Base-by-base conservation (phyloP, 2,888 invertebrate genomes). In the Sphaerophoria taeniata region DNA sequence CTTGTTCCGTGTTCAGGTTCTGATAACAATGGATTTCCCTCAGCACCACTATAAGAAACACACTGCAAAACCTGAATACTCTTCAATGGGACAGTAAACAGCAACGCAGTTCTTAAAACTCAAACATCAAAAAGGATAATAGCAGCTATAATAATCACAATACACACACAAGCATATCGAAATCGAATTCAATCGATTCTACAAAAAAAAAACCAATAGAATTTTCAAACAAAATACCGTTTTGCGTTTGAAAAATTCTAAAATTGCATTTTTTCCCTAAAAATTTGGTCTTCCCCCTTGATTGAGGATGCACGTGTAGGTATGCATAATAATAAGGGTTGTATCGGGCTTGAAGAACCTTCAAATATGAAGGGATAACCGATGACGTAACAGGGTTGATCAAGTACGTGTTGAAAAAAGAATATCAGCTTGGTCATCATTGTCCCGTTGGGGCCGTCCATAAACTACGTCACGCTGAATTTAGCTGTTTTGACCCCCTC, bases 141-240 rank as follows among this genome's bases (percentile, higher is more conserved):
- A 71, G 63, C 71, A 76, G 47, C 79, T 80, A 67, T 55, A 75
- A 81, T 65, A 65, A 65, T 63, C 71, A 65, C 47, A n/a, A 55
- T 11, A 63, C 49, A 49, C 55, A 73, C 53, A 14, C 63, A 65
- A 39, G 61, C 76, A 76, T 56, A 85, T 76, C 82, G 82, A 81
- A 86, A 86, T 86, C 86, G 86, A 86, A 78, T 82, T 86, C 82
- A 71, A 86, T 86, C 77, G 86, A 86, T 86, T 86, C 77, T 86
- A 77, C 82, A 61, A 31, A 49, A 65, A 51, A 61, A 72, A 69
- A 55, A 55, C 11, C 11, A 47, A 53, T 39, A 69, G 47, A 80
- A 80, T 85, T 80, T 81, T 80, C 63, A 55, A 69, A 71, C 65
- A 33, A 47, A 76, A 71, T 53, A 60, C 45, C 56, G 58, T 60